Conservation (phyloP, 2,797 vertebrate species). For the Clamator glandarius region DNA sequence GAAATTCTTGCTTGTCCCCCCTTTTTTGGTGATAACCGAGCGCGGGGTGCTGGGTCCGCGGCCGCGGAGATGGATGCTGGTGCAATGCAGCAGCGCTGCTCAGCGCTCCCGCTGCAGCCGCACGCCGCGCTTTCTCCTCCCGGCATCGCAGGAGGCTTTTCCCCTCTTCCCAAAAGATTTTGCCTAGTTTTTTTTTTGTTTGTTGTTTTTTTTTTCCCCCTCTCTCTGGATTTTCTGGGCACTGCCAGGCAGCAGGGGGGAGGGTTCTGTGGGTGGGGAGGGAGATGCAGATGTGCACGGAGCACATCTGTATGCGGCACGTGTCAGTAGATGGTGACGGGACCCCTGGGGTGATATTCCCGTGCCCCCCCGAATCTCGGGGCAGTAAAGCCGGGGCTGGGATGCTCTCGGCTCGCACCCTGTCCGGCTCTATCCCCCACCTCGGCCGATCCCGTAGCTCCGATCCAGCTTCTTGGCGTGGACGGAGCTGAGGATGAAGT, state of each 20-base stretch:
- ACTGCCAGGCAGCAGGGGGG: accelerated
- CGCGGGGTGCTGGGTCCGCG: background rate
- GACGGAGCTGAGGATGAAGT: background rate
- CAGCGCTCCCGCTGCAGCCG: background rate
- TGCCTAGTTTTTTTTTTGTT: background rate
- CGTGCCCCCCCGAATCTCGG: too few relatives aligned
- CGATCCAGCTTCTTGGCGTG: accelerated
- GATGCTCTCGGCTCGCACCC: accelerated
- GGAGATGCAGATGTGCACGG: background rate
- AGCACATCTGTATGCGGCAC: background rate
- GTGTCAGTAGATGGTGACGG: background rate
- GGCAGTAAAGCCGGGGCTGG: background rate
- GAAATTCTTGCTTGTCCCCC: too few relatives aligned
- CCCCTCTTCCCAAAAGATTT: background rate
- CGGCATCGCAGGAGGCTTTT: too few relatives aligned
- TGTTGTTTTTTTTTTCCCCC: too few relatives aligned
- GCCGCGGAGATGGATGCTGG: slow-evolving; percentile 2
- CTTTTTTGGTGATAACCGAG: accelerated
- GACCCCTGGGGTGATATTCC: too few relatives aligned
- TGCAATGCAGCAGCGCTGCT: slow-evolving; percentile 52
- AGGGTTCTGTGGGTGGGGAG: background rate
- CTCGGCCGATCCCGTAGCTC: accelerated
- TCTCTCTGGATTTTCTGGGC: background rate
- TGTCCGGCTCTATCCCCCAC: accelerated
- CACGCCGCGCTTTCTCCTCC: background rate